Base-by-base conservation (phyloP, 2,113 vertebrate genomes). In the Oncorhynchus clarkii region DNA sequence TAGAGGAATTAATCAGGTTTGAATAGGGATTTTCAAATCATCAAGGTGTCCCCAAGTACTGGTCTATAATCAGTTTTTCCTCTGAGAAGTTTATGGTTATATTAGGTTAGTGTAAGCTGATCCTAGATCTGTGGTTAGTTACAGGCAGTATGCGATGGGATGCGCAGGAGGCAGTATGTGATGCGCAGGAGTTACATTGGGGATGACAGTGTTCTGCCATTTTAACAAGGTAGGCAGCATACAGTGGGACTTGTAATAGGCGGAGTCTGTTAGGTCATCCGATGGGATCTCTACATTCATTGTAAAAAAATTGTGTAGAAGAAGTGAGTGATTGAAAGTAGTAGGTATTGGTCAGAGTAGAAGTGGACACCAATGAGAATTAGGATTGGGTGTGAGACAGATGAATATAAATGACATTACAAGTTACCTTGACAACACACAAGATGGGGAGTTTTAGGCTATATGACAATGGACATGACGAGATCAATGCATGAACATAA, bases 401-500 rank as follows among this genome's bases (percentile, higher is more conserved):
- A 62, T 62, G n/a, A n/a, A 24, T 60, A n/a, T 24, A 62, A 62
- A 62, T 22, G 2, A 22, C 59, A 62, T 62, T 22, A 62, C 59
- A 62, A 62, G 6, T n/a, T 62, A 62, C n/a, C 18, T 62, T 54
- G 59, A 62, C 51, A 54, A 62, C 59, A 62, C 22, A 22, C 59
- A 62, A 62, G 59, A 62, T 22, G 18, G 59, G 59, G 51, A 54
- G 18, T 22, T n/a, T 84, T 65, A 64, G 65, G 51, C 16, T 60
- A 31, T 5, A 74, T 26, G 39, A 79, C 65, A 31, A 31, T 67
- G 29, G 27, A 29, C 65, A 31, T 34, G 75, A 84, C 81, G 85
- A 51, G 77, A 80, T 48, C 39, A 70, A 48, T 8, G 67, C 39
- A 22, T 49, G 22, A 70, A 70, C 80, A 76, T 70, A 27, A 59